A percentile compares a stretch with the other conserved stretches of the same genome.
Conservation (phyloP, 2,888 invertebrate species). For the Trimorus sp. region DNA sequence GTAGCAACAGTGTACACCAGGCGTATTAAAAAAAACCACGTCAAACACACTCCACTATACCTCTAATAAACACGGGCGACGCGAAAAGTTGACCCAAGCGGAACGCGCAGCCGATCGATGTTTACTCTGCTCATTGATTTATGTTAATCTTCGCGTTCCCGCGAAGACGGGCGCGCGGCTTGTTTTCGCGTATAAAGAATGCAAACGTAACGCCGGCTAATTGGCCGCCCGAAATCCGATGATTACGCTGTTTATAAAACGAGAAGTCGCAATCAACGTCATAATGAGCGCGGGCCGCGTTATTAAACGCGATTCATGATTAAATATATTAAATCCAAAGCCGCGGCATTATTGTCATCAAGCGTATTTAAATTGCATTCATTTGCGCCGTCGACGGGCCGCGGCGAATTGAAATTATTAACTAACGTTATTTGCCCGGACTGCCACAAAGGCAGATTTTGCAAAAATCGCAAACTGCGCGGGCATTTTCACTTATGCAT, state of each 20-base stretch:
- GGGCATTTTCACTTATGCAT: constrained; percentile 52
- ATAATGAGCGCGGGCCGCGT: constrained; percentile 24
- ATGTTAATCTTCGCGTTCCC: too few relatives aligned
- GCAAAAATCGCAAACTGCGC: constrained; percentile 41
- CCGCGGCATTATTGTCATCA: constrained; percentile 39
- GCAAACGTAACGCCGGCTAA: constrained; percentile 18
- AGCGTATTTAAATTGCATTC: constrained; percentile 46
- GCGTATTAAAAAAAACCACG: too few relatives aligned
- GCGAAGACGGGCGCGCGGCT: too few relatives aligned
- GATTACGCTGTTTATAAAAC: constrained; percentile 38
- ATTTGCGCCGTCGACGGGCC: constrained; percentile 42
- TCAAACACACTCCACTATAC: too few relatives aligned
- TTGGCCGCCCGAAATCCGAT: constrained; percentile 32
- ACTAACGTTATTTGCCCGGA: constrained; percentile 41
- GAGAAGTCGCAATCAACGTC: constrained; percentile 30
- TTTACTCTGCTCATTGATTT: too few relatives aligned
- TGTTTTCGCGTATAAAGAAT: too few relatives aligned
- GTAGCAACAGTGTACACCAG: too few relatives aligned
- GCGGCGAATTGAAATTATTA: constrained; percentile 52
- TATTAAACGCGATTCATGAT: constrained; percentile 48
- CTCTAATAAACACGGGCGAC: too few relatives aligned
- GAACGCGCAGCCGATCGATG: too few relatives aligned
- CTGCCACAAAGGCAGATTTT: constrained; percentile 44
- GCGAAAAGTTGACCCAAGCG: too few relatives aligned
- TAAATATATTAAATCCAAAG: constrained; percentile 52